These are phyloP conservation scores for Branchipolynoe longqiensis DNA, from an alignment of 2,888 invertebrate genomes.

Conservation along the genomic window DNA sequence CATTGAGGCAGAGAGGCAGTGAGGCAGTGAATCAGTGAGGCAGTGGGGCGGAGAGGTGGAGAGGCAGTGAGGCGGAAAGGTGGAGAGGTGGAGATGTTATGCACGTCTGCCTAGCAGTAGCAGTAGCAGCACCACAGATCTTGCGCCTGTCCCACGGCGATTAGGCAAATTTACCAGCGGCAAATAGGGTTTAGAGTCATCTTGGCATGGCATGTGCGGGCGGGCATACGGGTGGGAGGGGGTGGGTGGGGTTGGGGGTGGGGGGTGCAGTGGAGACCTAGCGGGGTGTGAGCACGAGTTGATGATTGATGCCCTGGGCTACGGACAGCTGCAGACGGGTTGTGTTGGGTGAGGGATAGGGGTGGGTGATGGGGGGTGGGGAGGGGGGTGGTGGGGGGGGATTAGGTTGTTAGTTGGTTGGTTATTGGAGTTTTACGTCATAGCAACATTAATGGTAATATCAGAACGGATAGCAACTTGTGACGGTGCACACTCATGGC, in stretches of 20 bases:
- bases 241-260: neutral
- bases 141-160: conserved; percentile 47
- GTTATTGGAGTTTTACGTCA: too few species aligned
- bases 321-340: conserved; percentile 6
- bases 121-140: neutral
- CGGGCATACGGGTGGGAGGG: neutral
- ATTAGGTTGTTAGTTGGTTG: too few species aligned
- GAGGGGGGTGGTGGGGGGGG: neutral
- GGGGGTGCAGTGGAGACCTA: neutral
- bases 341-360: neutral
- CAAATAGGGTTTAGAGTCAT: conserved; percentile 30
- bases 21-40: too few species aligned
- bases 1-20: too few species aligned
- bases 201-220: conserved; percentile 26
- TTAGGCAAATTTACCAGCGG: conserved; percentile 42
- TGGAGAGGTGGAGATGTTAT: neutral
- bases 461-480: too few species aligned
- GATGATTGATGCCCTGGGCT: conserved; percentile 30
- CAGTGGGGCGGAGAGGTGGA: too few species aligned
- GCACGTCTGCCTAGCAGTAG: neutral
- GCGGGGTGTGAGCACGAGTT: conserved; percentile 16
- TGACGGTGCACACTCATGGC: too few species aligned
- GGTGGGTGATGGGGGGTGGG: too few species aligned
- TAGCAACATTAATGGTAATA: too few species aligned
- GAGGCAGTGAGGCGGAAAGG: neutral